Evolutionary conservation across 2,113 vertebrate genomes (phyloP).

Genomic region (Riparia riparia): DNA sequence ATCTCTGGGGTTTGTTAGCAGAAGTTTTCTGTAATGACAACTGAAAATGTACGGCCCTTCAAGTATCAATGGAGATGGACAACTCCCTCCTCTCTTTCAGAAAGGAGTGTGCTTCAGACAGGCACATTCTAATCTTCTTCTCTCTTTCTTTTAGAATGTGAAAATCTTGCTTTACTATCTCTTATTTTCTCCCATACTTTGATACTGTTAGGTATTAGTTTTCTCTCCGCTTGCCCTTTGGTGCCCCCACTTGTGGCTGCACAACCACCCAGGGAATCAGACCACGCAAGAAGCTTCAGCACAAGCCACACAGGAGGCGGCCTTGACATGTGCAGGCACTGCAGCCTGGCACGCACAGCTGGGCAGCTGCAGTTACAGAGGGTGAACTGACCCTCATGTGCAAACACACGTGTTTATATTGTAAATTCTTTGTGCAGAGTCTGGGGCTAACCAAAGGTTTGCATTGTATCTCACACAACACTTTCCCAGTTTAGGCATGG

Average conservation of each 20-base stretch:
- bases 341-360: neutral
- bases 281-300: neutral
- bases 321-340: neutral
- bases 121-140: neutral
- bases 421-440: slow-evolving; percentile 40
- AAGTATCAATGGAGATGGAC: neutral
- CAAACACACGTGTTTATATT: slow-evolving; percentile 37
- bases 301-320: neutral
- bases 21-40: neutral
- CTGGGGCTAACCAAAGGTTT: neutral
- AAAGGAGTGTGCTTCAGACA: neutral
- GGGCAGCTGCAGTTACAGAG: slow-evolving; percentile 25
- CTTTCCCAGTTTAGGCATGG: neutral
- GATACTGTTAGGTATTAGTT: neutral
- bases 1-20: neutral
- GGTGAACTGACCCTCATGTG: slow-evolving; percentile 27
- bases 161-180: neutral
- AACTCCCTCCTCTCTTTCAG: neutral
- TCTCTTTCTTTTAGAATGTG: neutral
- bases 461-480: neutral
- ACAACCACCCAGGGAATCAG: neutral
- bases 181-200: neutral
- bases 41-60: neutral
- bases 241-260: neutral
- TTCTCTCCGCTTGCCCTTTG: neutral